Percentiles rank a stretch among this genome's conserved stretches.
phyloP scores from a whole-genome alignment of 2,888 invertebrate genomes.

The Crioceris asparagi region DNA sequence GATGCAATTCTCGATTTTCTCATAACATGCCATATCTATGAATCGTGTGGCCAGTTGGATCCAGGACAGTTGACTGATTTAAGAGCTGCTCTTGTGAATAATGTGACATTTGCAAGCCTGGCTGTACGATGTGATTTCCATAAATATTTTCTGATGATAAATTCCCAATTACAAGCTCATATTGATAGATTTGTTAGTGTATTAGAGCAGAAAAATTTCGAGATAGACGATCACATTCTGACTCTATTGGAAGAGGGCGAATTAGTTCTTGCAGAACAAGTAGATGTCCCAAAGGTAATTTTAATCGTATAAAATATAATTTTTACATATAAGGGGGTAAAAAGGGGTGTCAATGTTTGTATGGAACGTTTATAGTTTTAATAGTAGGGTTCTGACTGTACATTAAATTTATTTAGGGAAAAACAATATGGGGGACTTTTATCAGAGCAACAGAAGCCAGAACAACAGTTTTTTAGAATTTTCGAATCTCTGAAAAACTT shows the following conservation, averaged over 20 bases:
- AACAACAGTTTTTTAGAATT: too few relatives aligned
- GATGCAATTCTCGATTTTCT: conserved; percentile 87
- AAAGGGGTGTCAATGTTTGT: too few relatives aligned
- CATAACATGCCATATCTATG: conserved; percentile 79
- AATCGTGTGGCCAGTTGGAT: conserved; percentile 53
- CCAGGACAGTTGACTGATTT: conserved; percentile 89
- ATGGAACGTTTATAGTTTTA: too few relatives aligned
- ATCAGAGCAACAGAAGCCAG: too few relatives aligned
- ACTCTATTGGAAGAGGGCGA: conserved; percentile 50
- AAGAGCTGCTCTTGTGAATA: conserved; percentile 91
- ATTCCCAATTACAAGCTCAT: conserved; percentile 41
- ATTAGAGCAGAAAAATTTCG: conserved; percentile 49
- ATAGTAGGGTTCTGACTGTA: too few relatives aligned
- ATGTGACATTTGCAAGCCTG: conserved; percentile 85
- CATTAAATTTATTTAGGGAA: too few relatives aligned
- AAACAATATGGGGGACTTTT: too few relatives aligned
- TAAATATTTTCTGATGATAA: conserved; percentile 51
- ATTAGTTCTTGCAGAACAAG: conserved; percentile 55
- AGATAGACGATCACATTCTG: conserved; percentile 56
- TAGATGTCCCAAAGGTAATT: conserved; percentile 81
- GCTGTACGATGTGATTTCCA: conserved; percentile 79
- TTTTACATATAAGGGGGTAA: too few relatives aligned
- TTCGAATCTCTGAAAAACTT: too few relatives aligned
- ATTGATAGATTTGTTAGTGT: conserved; percentile 54
- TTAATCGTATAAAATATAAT: too few relatives aligned